Evolutionary conservation across 2,113 vertebrate genomes (phyloP).

Genomic region (Varanus komodoensis): DNA sequence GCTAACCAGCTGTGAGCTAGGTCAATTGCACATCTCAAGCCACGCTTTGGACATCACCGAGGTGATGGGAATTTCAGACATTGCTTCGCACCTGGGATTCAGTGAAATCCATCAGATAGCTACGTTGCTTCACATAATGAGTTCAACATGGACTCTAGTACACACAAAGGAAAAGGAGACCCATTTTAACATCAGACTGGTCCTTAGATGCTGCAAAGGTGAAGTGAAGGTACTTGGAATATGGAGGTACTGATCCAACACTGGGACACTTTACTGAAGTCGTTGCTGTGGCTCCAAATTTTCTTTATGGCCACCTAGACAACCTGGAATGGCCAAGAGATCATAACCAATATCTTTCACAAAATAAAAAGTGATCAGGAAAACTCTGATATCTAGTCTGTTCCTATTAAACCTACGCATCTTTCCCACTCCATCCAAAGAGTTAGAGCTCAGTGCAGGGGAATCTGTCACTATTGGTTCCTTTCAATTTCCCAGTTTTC

Average conservation of each 20-base stretch:
- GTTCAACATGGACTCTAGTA: neutral
- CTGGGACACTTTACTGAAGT: too few species aligned
- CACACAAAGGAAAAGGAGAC: neutral
- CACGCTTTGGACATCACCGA: neutral
- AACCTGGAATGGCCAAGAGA: too few species aligned
- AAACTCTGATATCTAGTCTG: neutral
- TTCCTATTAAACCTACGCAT: neutral
- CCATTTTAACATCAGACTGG: neutral
- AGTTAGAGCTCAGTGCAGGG: too few species aligned
- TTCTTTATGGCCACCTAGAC: too few species aligned
- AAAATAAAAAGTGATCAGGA: neutral
- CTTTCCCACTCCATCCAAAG: neutral
- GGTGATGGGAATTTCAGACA: conserved; percentile 13
- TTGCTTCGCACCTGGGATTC: conserved; percentile 13
- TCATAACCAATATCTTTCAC: too few species aligned
- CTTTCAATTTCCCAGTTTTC: too few species aligned
- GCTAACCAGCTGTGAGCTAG: conserved; percentile 34
- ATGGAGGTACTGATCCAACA: too few species aligned
- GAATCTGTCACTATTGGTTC: too few species aligned
- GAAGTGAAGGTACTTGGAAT: too few species aligned
- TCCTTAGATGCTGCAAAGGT: neutral
- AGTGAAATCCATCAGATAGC: neutral
- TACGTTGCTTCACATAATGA: neutral
- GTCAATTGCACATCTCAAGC: neutral
- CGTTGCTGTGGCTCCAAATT: too few species aligned